Conservation (phyloP, 1,140 invertebrate genomes). For the Semibalanus balanoides region DNA sequence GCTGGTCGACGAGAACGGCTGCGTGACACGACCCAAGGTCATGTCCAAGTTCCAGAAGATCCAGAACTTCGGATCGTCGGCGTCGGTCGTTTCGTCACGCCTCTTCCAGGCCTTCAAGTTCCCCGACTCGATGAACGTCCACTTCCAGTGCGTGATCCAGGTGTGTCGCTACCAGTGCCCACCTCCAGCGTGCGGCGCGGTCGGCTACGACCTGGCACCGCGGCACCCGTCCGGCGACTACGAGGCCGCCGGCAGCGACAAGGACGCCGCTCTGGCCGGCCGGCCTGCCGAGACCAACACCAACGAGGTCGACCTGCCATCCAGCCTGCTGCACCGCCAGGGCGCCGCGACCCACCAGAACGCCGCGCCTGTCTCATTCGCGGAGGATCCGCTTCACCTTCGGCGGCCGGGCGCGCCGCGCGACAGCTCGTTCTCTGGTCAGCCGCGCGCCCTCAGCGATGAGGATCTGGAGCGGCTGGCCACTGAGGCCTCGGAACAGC, state of each 20-base stretch:
- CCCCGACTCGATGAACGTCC: constrained; percentile 91
- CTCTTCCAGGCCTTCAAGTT: constrained; percentile 91
- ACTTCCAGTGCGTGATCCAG: constrained; percentile 93
- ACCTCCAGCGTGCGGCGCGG: constrained; percentile 62
- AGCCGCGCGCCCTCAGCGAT: not conserved
- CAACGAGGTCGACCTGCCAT: too few species aligned
- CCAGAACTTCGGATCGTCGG: constrained; percentile 85
- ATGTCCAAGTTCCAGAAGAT: constrained; percentile 90
- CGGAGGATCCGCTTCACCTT: too few species aligned
- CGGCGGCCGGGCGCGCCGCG: not conserved
- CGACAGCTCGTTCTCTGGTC: not conserved
- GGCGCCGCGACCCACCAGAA: not conserved
- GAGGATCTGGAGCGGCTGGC: constrained; percentile 35
- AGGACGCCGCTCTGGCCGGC: not conserved
- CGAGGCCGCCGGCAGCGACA: constrained; percentile 1
- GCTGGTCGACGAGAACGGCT: constrained; percentile 79
- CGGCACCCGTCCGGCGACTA: not conserved
- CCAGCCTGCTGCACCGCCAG: not conserved
- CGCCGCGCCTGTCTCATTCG: not conserved
- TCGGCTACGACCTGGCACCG: not conserved
- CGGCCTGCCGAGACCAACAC: not conserved
- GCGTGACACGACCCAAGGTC: constrained; percentile 79
- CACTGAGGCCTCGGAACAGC: constrained; percentile 30
- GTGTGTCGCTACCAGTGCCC: constrained; percentile 86
- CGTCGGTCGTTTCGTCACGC: constrained; percentile 82